Conservation (phyloP, 2,113 vertebrate species). For the Acanthisitta chloris region DNA sequence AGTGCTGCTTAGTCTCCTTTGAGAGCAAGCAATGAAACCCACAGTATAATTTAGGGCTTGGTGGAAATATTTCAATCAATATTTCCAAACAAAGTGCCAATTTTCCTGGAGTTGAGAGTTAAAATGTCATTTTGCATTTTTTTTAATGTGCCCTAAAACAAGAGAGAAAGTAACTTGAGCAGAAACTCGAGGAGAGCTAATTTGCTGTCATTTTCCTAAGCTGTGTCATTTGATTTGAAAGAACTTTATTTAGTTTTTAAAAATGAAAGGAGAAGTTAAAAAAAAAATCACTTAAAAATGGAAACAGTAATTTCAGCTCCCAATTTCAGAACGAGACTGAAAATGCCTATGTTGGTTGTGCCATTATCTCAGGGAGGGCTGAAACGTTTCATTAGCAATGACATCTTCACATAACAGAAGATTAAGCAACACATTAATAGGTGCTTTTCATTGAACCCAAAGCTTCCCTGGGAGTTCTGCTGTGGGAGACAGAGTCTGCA, state of each 20-base stretch:
- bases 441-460: neutral
- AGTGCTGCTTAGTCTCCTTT: neutral
- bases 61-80: neutral
- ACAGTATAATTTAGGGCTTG: neutral
- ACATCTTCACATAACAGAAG: neutral
- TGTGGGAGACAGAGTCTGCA: neutral
- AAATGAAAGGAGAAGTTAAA: neutral
- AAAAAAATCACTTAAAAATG: neutral
- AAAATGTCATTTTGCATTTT: neutral
- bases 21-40: neutral
- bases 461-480: neutral
- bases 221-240: neutral
- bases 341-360: neutral
- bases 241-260: neutral
- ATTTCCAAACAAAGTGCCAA: neutral
- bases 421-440: neutral
- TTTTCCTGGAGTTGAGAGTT: neutral
- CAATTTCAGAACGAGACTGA: neutral
- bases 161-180: neutral
- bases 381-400: neutral
- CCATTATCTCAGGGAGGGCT: neutral
- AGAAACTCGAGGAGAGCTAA: neutral
- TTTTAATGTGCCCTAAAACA: neutral
- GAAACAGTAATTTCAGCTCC: neutral
- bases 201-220: neutral